Base-by-base conservation (phyloP, 1,140 invertebrate genomes). In the Zaprionus gabonicus region DNA sequence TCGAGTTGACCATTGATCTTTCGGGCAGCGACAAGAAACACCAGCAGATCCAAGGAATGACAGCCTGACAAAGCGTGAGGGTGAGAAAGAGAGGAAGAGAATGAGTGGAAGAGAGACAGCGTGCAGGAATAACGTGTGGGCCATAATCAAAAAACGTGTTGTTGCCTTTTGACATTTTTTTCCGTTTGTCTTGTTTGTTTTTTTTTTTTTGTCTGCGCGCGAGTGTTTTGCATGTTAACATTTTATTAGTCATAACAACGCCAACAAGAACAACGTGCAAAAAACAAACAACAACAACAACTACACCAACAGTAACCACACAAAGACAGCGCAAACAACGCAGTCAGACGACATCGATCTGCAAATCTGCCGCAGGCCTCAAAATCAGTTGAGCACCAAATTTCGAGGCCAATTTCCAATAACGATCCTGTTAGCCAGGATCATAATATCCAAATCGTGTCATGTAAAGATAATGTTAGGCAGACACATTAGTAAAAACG, bases 201-300 rank as follows among this genome's bases (percentile, higher is more conserved):
- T 20, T 20, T 78, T 78, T 20, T 20, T 20, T 20, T 78, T 88
- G 79, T 80, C 17, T 41, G 34, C 59, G 72, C 70, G 79, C 82
- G 82, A 90, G 79, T 82, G 75, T 86, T 91, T 91, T 87, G 86
- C 86, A 91, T 91, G 82, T 91, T 91, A 91, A 91, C 87, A 91
- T 87, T 91, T 86, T 91, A 91, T 91, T 91, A 91, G 86, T 91
- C 86, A 91, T 91, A 91, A 85, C 84, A 88, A 75, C 63, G 76
- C 60, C 71, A 73, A 69, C 75, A 67, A 73, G 64, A 66, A 77
- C 38, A 73, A 64, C 60, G 64, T 44, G 31, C 56, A 72, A 64
- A 63, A 36, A 41, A 72, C 36, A 69, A 36, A 13, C 34, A n/a
- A 46, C 41, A 85, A 84, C 84, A 88, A 66, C 57, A 71, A 53